These are phyloP conservation scores for Ceratitis capitata DNA, from an alignment of 1,140 invertebrate genomes.

Conservation along the genomic window DNA sequence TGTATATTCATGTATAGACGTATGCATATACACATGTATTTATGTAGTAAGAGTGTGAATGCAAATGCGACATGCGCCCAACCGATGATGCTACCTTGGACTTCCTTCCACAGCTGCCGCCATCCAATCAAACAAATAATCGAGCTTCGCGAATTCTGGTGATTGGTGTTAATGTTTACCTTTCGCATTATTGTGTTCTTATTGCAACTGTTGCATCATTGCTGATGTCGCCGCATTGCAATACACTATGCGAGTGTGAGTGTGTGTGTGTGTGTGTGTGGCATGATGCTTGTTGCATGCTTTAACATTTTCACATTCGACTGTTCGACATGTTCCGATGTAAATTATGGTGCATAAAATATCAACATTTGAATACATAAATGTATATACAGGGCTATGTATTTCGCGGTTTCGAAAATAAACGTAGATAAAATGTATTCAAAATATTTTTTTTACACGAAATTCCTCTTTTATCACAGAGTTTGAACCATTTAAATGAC, in stretches of 20 bases:
- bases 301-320: constrained; percentile 58
- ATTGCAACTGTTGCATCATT: constrained; percentile 49
- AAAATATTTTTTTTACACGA: too few relatives aligned
- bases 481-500: too few relatives aligned
- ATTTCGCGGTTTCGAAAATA: too few relatives aligned
- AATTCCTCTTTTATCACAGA: too few relatives aligned
- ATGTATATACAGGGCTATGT: too few relatives aligned
- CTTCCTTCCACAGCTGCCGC: not conserved
- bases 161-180: constrained; percentile 42
- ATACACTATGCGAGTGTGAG: not conserved
- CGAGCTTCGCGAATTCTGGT: not conserved
- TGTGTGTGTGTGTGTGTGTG: not conserved
- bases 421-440: too few relatives aligned
- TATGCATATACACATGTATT: not conserved
- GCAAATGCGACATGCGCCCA: constrained; percentile 33
- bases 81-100: constrained; percentile 1
- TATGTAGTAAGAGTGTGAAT: not conserved
- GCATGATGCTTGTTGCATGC: constrained; percentile 44
- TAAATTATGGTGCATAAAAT: constrained; percentile 46
- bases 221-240: constrained; percentile 53
- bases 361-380: not conserved
- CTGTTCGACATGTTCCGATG: constrained; percentile 45
- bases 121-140: constrained; percentile 33
- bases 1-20: not conserved
- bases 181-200: constrained; percentile 39